Evolutionary conservation across 1,140 invertebrate genomes (phyloP), one percentile per base, ranked within the genome.

Genomic region (Drosophila tropicalis): DNA sequence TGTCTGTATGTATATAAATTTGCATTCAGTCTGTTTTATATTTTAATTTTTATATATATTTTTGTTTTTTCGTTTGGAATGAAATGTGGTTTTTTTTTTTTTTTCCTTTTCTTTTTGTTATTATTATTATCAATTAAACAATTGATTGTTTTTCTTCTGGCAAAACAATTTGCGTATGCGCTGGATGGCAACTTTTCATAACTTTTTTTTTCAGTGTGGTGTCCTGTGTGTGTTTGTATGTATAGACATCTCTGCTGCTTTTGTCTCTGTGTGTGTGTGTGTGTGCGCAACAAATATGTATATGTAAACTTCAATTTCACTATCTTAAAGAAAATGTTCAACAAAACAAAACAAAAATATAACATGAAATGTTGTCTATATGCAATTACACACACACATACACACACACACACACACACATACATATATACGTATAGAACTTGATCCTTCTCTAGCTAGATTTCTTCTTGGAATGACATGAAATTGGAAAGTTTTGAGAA

Each of bases 171-270:
- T 81, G 84, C 84, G 89, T 85, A 89, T 85, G 77, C 80, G 85
- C 85, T 89, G 84, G 85, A 89, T 89, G 84, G 84, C 84, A 89
- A 89, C 66, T 89, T 84, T 57, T 89, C 69, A 80, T 89, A 89
- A 89, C 89, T 89, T 60, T 89, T 89, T 60, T 67, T 70, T 36
- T 55, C 10, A 19, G 22, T 71, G 57, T 71, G 25, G 57, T 60
- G 29, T 29, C 29, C 29, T 29, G 29, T 29, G 34, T 36, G 34
- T 36, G 34, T 36, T 1, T 36, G 34, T 36, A 9, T 25, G 12
- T 29, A 41, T 55, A 56, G 51, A 29, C 25, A 67, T 69, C 55
- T 71, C 72, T 72, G 72, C 67, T 81, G 69, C 51, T 67, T 65
- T n/a, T 34, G 22, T 34, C 6, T 51, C 6, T 58, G 40, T 55